Percentiles rank a stretch among this genome's conserved stretches.
Conservation (phyloP, 2,888 invertebrate genomes). For the Nebria salina region DNA sequence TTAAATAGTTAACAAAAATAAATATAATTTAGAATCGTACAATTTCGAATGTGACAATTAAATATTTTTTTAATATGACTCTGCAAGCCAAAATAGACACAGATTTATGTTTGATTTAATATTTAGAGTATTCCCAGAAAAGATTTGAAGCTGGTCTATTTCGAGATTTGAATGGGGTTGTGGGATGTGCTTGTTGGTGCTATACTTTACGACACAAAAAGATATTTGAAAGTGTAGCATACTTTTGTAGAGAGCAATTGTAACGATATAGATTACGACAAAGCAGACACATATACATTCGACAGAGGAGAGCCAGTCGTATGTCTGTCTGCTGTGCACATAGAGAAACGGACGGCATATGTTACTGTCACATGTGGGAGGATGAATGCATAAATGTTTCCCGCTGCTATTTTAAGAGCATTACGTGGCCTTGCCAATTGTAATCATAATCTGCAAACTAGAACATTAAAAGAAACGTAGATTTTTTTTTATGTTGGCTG, state of each 20-base stretch:
- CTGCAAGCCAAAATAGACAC: too few relatives aligned
- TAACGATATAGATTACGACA: background rate
- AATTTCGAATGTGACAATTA: too few relatives aligned
- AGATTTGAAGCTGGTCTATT: background rate
- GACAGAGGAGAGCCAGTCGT: background rate
- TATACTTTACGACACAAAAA: background rate
- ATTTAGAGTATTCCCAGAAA: too few relatives aligned
- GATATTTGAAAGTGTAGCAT: background rate
- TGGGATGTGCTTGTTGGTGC: background rate
- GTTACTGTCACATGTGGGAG: constrained; percentile 41
- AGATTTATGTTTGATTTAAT: too few relatives aligned
- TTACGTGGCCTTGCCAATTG: constrained; percentile 48
- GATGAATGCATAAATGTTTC: constrained; percentile 49
- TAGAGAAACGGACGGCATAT: background rate
- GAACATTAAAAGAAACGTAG: background rate
- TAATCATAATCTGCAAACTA: constrained; percentile 31
- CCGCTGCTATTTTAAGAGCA: constrained; percentile 50
- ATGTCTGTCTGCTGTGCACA: background rate
- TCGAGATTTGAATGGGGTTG: background rate
- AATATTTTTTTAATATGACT: too few relatives aligned
- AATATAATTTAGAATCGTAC: too few relatives aligned
- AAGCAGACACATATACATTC: background rate
- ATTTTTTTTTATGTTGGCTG: background rate
- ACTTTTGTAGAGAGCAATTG: background rate
- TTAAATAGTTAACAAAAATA: too few relatives aligned